Base-by-base conservation (phyloP, 1,140 invertebrate genomes). In the Sminthurinus signatus region DNA sequence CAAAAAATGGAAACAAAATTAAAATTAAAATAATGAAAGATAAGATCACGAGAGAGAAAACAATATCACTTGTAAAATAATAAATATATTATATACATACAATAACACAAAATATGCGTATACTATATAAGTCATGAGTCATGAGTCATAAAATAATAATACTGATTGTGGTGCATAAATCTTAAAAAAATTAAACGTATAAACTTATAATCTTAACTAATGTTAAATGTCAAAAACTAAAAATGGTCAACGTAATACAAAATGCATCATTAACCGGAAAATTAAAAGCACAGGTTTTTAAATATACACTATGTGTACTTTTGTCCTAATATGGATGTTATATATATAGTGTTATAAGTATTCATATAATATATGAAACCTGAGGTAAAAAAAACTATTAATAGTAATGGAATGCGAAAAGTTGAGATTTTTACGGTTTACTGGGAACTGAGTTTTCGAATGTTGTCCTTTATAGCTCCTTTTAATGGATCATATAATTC, bases 401-500 rank as follows among this genome's bases (percentile, higher is more conserved):
- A n/a, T n/a, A n/a, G n/a, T n/a, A n/a, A 15, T 29, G 50, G 28
- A 52, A 52, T 31, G 50, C 10, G n/a, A n/a, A 17, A 29, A 15
- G 28, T 52, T 52, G 8, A 56, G 23, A 23, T 57, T 58, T 58
- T 58, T 56, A n/a, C 54, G n/a, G n/a, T n/a, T n/a, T n/a, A n/a
- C n/a, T n/a, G n/a, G n/a, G n/a, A n/a, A n/a, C n/a, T 39, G 28
- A 67, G 52, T 39, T 66, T 61, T 12, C 50, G 61, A 36, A 71
- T 44, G 60, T 72, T 72, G 36, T 69, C 62, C 5, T 32, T 31
- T 31, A 72, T 60, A 42, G 60, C 69, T 15, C 31, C 44, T 44
- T 72, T 72, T 4, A 69, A 28, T 2, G 67, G 67, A 15, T 69
- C 64, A 44, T 72, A 72, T 1, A 72, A 25, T 57, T 69, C 67